phyloP scores from a whole-genome alignment of 2,113 vertebrate species.

The Nymphicus hollandicus region DNA sequence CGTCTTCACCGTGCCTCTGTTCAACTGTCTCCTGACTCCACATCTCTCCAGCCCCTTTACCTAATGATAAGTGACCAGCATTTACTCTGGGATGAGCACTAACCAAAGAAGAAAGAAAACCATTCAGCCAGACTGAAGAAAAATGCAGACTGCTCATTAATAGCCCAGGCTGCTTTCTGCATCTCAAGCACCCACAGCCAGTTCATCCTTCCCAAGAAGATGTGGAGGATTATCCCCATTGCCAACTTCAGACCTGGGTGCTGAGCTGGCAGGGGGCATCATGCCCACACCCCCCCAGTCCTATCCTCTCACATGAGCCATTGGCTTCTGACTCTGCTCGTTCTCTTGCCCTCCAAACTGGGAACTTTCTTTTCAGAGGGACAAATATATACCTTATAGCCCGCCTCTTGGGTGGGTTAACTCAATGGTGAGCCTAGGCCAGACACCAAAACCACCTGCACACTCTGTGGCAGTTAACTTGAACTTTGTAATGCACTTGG shows the following conservation, averaged over 20 bases:
- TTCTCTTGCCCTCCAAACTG: background rate
- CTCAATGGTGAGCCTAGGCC: background rate
- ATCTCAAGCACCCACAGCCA: background rate
- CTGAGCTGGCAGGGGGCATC: background rate
- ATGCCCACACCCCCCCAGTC: background rate
- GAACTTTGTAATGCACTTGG: rapidly evolving
- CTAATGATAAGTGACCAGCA: background rate
- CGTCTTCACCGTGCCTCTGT: background rate
- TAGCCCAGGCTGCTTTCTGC: background rate
- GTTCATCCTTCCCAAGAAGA: background rate
- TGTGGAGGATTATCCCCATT: background rate
- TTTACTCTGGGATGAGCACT: background rate
- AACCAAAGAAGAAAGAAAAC: background rate
- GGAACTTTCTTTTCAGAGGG: background rate
- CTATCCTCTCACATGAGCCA: background rate
- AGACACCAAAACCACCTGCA: background rate
- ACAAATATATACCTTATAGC: background rate
- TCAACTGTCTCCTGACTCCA: background rate
- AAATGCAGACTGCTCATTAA: background rate
- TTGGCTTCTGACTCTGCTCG: background rate
- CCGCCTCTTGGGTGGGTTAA: background rate
- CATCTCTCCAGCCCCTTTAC: background rate
- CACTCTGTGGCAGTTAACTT: background rate
- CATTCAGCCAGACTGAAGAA: background rate
- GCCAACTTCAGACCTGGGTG: background rate